A percentile compares a stretch with the other conserved stretches of the same genome.
phyloP scores from a whole-genome alignment of 2,888 invertebrate species.

The Phasia obesa region DNA sequence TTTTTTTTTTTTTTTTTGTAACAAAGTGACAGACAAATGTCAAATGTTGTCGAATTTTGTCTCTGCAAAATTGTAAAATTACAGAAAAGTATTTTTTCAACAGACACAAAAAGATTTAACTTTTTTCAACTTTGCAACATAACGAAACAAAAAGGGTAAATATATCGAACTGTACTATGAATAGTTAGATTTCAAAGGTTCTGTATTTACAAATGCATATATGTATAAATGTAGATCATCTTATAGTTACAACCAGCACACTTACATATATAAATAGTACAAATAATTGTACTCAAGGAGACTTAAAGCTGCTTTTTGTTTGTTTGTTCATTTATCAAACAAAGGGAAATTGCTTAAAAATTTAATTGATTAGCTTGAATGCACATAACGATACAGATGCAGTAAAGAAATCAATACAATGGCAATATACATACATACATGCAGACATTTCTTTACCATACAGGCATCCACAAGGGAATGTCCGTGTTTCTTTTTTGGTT shows the following conservation, averaged over 20 bases:
- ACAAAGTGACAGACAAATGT: conserved; percentile 52
- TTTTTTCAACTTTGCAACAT: conserved; percentile 4
- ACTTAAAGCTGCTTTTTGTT: neutral
- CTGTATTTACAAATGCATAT: conserved; percentile 20
- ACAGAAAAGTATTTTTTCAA: conserved; percentile 7
- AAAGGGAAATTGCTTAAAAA: conserved; percentile 23
- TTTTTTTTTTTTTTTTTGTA: neutral
- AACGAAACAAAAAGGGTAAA: neutral
- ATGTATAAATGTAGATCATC: too few species aligned
- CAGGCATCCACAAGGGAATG: too few species aligned
- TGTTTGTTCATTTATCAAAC: neutral
- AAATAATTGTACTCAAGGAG: neutral
- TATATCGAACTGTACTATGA: neutral
- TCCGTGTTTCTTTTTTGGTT: too few species aligned
- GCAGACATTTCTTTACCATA: too few species aligned
- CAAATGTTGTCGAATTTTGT: conserved; percentile 39
- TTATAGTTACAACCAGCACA: neutral
- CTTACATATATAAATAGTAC: neutral
- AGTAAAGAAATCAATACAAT: neutral
- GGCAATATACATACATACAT: too few species aligned
- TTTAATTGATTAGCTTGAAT: conserved; percentile 41
- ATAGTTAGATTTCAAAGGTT: conserved; percentile 26
- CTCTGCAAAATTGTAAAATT: conserved; percentile 21
- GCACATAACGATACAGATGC: neutral
- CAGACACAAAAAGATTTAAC: conserved; percentile 24